Evolutionary conservation across 1,140 invertebrate species (phyloP).

Genomic region (Manduca sexta): DNA sequence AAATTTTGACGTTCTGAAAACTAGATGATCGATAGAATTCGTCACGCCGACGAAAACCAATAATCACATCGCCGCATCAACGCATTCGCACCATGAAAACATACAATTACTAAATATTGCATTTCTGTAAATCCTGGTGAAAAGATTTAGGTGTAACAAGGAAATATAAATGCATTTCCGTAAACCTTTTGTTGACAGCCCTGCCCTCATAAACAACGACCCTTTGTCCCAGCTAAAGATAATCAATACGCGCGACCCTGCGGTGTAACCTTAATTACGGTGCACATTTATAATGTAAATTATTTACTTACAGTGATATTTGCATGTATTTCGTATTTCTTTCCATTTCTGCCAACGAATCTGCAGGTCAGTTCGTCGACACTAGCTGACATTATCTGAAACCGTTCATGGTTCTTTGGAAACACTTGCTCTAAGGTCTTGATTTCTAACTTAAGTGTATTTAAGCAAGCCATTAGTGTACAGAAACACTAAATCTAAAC

Average conservation of each 20-base stretch:
- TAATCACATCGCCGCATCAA: not conserved
- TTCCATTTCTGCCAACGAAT: conserved; percentile 95
- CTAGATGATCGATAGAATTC: conserved; percentile 54
- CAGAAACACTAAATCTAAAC: conserved; percentile 59
- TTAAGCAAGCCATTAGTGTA: conserved; percentile 95
- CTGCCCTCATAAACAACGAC: conserved; percentile 70
- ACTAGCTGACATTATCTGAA: conserved; percentile 97
- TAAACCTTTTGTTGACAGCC: conserved; percentile 70
- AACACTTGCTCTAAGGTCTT: conserved; percentile 96
- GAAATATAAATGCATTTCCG: conserved; percentile 48
- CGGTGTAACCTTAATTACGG: conserved; percentile 7
- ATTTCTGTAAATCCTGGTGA: not conserved
- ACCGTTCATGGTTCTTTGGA: conserved; percentile 95
- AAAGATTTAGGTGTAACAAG: conserved; percentile 12
- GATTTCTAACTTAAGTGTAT: conserved; percentile 98
- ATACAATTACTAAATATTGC: not conserved
- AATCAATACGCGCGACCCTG: conserved; percentile 55
- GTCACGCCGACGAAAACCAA: conserved; percentile 26
- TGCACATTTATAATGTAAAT: conserved; percentile 1
- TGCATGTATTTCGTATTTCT: conserved; percentile 97
- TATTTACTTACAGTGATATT: conserved; percentile 94
- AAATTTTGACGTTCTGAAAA: conserved; percentile 25
- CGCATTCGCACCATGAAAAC: not conserved
- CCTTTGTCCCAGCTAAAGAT: conserved; percentile 63
- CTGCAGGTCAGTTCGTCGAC: conserved; percentile 98